Evolutionary conservation across 2,113 vertebrate species (phyloP).

Genomic region (Hyperoodon ampullatus): DNA sequence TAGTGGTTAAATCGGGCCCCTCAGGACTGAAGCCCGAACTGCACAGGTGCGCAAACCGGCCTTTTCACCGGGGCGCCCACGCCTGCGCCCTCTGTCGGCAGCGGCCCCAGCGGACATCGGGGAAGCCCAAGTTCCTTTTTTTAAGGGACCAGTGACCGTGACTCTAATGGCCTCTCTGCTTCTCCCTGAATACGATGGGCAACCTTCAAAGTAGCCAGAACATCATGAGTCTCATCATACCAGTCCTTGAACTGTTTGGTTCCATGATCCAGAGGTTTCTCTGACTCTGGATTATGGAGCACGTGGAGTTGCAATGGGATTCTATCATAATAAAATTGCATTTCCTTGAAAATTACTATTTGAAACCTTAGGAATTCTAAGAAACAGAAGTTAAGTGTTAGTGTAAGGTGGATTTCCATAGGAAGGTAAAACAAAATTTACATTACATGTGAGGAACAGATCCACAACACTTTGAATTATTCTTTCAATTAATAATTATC

Average conservation of each 20-base stretch:
- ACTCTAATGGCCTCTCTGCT: neutral
- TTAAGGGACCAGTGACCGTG: neutral
- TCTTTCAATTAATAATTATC: neutral
- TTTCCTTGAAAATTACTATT: conserved; percentile 6
- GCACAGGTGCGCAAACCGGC: rapidly evolving
- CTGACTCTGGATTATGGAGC: neutral
- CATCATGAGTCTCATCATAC: neutral
- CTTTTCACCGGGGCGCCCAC: rapidly evolving
- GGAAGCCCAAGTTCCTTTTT: neutral
- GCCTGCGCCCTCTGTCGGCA: neutral
- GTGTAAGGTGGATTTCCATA: neutral
- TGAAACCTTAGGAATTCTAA: neutral
- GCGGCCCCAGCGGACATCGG: rapidly evolving
- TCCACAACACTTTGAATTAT: neutral
- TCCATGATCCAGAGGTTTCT: neutral
- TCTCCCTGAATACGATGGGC: neutral
- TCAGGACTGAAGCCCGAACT: neutral
- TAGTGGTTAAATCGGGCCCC: too few species aligned
- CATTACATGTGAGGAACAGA: neutral
- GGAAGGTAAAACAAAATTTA: neutral
- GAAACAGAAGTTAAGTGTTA: neutral
- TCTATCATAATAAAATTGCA: neutral
- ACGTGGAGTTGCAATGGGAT: neutral
- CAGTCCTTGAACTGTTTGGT: neutral
- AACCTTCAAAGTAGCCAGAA: neutral